A percentile compares a stretch with the other conserved stretches of the same genome.
phyloP scores from a whole-genome alignment of 2,797 vertebrate genomes.

The Vespertilio murinus region DNA sequence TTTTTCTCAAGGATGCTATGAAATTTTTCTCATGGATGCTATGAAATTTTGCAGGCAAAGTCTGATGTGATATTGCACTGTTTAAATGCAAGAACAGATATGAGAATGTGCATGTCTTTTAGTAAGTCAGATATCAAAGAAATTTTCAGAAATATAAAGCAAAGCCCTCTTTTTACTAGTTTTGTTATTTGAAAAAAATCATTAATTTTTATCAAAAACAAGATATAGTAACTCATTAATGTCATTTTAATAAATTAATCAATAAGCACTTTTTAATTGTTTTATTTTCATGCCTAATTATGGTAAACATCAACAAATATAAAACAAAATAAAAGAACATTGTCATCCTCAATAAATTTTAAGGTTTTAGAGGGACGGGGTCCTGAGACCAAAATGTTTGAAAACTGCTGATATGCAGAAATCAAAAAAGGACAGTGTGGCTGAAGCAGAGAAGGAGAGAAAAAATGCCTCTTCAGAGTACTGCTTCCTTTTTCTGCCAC shows the following conservation, averaged over 20 bases:
- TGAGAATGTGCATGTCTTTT: neutral
- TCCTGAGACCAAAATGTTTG: neutral
- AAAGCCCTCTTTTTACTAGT: neutral
- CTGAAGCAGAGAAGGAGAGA: neutral
- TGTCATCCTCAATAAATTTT: neutral
- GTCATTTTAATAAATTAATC: conserved; percentile 14
- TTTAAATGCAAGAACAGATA: neutral
- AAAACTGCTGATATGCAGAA: neutral
- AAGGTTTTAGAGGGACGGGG: neutral
- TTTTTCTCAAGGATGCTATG: neutral
- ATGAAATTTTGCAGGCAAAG: neutral
- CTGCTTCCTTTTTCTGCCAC: neutral
- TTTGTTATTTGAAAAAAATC: neutral
- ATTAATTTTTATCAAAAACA: neutral
- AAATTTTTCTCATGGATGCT: neutral
- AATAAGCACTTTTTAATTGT: neutral
- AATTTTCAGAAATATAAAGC: neutral
- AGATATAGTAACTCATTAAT: neutral
- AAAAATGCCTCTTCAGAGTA: neutral
- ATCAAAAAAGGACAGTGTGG: neutral
- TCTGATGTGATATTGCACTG: neutral
- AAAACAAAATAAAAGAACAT: neutral
- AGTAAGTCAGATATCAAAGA: neutral
- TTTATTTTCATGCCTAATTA: neutral
- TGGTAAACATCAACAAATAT: neutral